Evolutionary conservation across 2,113 vertebrate species (phyloP), one percentile per base, ranked within the genome.

Genomic region (Orycteropus afer): DNA sequence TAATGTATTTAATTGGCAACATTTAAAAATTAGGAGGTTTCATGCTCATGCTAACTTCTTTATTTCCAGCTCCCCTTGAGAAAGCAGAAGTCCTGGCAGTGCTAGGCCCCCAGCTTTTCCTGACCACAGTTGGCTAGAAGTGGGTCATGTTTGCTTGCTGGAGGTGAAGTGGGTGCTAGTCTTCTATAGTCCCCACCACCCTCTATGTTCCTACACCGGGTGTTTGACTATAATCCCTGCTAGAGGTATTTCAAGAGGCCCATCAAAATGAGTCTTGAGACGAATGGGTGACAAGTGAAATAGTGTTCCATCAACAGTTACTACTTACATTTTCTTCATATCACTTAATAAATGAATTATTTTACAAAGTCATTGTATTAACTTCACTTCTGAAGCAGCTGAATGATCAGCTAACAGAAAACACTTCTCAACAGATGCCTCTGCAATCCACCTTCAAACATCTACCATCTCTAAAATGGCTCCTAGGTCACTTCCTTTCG

Each of bases 121-220:
- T 3, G 10, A 71, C 32, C 23, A 37, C 0, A 12, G 27, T 59
- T 7, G 51, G n/a, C 3, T 25, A 45, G 1, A 20, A 23, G 13
- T 6, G 13, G 0, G 37, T n/a, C 80, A 27, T 0, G 0, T 8
- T 25, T 47, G 1, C 77, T 71, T 15, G 47, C 77, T 23, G 17
- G 14, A 45, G 40, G 49, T 22, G 3, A 13, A n/a, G 27, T 1
- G 29, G 53, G 42, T 8, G 10, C 45, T 17, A 45, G 23, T 25
- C 18, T 2, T 2, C 20, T 79, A 34, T 7, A 14, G 18, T 25
- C 23, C 34, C 49, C 34, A 18, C 25, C 23, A 6, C 10, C 5
- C 4, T 47, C 20, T 45, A 17, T 6, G 27, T 15, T 14, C 2
- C 0, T 32, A 37, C 14, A 53, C 53, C 51, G 5, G 55, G 45